Evolutionary conservation across 2,888 invertebrate genomes (phyloP), one percentile per base, ranked within the genome.

Genomic region (Amblyjoppa proteus): DNA sequence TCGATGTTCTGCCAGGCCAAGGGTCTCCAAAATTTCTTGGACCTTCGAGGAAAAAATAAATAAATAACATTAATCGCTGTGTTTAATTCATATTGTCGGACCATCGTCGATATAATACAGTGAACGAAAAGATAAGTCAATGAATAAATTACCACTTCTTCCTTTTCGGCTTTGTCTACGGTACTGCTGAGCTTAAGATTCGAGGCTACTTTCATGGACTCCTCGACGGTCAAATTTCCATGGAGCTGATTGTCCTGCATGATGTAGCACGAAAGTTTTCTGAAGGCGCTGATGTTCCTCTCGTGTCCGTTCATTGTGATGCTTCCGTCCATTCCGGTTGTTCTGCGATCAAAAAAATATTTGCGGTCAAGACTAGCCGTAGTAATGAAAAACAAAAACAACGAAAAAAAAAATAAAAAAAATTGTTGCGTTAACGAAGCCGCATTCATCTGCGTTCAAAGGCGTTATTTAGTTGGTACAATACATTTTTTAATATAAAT

Each of bases 191-290:
- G 96, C 94, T 99, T 99, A 66, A 99, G 95, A 89, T 97, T 97
- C 1, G 99, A 97, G 7, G 99, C 98, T 51, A 99, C 98, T 89
- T 96, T 96, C 98, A 99, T 98, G 45, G 99, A 97, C 94, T 99
- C 99, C 91, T 97, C 97, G 3, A 99, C 99, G 0, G 98, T 98
- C 88, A 99, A 95, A 95, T 99, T 98, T 0, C 97, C 97, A 91
- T 99, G 97, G 66, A 99, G 95, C 94, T 98, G 98, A 94, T 98
- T 98, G 93, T 98, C 98, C 94, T 99, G 99, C 98, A 99, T 98
- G 94, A 99, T 99, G 95, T 99, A 99, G 91, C 98, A 98, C 0
- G 98, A 98, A 89, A 98, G 95, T 95, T 99, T 99, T 84, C 98
- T 96, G 95, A 99, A 99, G 90, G 96, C 96, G 89, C 97, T 97